Evolutionary conservation across 2,113 vertebrate species (phyloP), one percentile per base, ranked within the genome.

Genomic region (Oryzias curvinotus): DNA sequence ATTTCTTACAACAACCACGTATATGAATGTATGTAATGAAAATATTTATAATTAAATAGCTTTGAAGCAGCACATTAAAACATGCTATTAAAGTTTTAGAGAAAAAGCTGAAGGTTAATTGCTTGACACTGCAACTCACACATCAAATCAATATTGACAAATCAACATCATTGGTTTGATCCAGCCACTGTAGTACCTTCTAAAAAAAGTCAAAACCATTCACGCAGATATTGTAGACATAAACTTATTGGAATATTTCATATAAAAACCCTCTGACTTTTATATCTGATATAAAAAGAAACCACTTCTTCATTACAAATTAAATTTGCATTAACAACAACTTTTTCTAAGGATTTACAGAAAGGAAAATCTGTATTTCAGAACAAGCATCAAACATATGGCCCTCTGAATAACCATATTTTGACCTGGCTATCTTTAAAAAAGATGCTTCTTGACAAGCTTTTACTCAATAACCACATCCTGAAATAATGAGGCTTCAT

Each of bases 391-490:
- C 45, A 52, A 71, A 46, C 41, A 66, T 66, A 43, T 42, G n/a
- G 26, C 8, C n/a, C 17, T 66, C 62, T 61, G 58, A 54, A 62
- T 64, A 81, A 67, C 46, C 41, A 23, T 26, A 47, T 60, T 61
- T 49, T 71, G 45, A 59, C 73, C 48, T 71, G 57, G 57, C 28
- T 26, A 44, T 76, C 57, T 57, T 64, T 52, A 28, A 45, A 42
- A 44, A 41, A 70, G 52, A 52, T 19, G 5, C 51, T 77, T 74
- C 61, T 50, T 63, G 59, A 68, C 52, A 17, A 46, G 53, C n/a
- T 36, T 53, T 70, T 59, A 41, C 68, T 69, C 57, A 72, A 82
- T 83, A 69, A 73, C 77, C 58, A 53, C 65, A 76, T 77, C 52
- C 56, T 43, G 54, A 65, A 75, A 80, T 74, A 67, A 79, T 48